Evolutionary conservation across 2,113 vertebrate genomes (phyloP).

Genomic region (Ancistrus triradiatus): DNA sequence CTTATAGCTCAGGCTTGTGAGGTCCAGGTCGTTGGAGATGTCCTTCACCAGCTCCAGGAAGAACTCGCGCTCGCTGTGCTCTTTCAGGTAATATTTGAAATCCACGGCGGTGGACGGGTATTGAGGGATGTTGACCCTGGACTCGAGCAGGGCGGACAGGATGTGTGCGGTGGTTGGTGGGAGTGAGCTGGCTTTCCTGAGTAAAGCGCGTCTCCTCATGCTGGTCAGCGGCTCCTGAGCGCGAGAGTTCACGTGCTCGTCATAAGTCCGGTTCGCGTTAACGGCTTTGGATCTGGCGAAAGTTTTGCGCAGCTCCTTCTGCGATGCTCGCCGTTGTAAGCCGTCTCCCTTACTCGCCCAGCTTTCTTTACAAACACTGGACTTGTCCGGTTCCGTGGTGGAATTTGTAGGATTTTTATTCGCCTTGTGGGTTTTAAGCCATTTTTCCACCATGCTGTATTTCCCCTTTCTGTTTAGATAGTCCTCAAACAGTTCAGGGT

Average conservation of each 20-base stretch:
- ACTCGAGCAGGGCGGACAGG: slow-evolving; percentile 92
- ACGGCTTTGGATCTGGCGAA: slow-evolving; percentile 95
- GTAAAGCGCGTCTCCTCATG: slow-evolving; percentile 85
- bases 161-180: slow-evolving; percentile 94
- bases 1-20: slow-evolving; percentile 94
- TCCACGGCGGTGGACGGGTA: slow-evolving; percentile 93
- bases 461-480: slow-evolving; percentile 85
- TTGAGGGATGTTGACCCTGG: slow-evolving; percentile 94
- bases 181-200: slow-evolving; percentile 93
- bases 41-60: slow-evolving; percentile 98
- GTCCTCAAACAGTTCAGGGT: slow-evolving; percentile 87
- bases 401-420: slow-evolving; percentile 55
- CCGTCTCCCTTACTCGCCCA: slow-evolving; percentile 70
- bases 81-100: slow-evolving; percentile 94
- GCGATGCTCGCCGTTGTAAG: slow-evolving; percentile 82
- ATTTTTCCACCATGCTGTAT: slow-evolving; percentile 85
- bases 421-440: slow-evolving; percentile 78
- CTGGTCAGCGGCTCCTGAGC: slow-evolving; percentile 92
- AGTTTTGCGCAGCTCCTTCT: slow-evolving; percentile 91
- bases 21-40: slow-evolving; percentile 95
- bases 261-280: slow-evolving; percentile 91
- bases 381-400: slow-evolving; percentile 57
- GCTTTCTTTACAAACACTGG: slow-evolving; percentile 62
- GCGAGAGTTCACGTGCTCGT: slow-evolving; percentile 86
- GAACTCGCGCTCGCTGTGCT: slow-evolving; percentile 91